A percentile compares a stretch with the other conserved stretches of the same genome.
Conservation (phyloP, 2,888 invertebrate species). For the Ectemnius lituratus region DNA sequence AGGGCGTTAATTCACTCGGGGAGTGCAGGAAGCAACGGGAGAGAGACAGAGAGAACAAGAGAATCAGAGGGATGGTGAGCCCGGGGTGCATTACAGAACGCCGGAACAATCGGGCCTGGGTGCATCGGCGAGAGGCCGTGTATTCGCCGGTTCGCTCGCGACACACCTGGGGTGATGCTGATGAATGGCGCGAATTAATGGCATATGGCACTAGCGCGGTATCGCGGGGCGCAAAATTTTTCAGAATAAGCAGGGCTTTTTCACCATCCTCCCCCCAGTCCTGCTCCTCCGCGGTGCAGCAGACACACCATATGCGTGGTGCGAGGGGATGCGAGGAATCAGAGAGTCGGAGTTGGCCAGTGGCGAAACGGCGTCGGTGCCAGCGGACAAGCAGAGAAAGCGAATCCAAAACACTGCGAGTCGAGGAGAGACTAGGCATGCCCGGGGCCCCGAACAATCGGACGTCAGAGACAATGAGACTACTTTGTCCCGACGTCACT, state of each 20-base stretch:
- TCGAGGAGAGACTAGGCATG: constrained; percentile 15
- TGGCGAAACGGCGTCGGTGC: background rate
- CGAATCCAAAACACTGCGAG: background rate
- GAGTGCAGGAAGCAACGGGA: background rate
- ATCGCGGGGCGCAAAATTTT: constrained; percentile 47
- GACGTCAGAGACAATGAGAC: constrained; percentile 65
- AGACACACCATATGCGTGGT: constrained; percentile 52
- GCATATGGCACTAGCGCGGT: constrained; percentile 64
- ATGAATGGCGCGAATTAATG: constrained; percentile 68
- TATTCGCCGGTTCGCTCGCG: background rate
- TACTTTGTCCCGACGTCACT: constrained; percentile 58
- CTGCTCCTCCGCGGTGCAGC: constrained; percentile 17
- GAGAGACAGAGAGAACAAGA: background rate
- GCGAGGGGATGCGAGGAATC: constrained; percentile 12
- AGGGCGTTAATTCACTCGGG: constrained; percentile 11
- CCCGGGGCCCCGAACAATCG: constrained; percentile 60
- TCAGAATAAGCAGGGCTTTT: constrained; percentile 19
- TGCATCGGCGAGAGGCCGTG: constrained; percentile 32
- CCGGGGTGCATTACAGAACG: constrained; percentile 11
- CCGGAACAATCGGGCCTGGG: constrained; percentile 31
- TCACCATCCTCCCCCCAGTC: constrained; percentile 19
- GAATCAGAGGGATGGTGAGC: background rate
- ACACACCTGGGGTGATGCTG: constrained; percentile 66
- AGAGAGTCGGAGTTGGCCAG: background rate
- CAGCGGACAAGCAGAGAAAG: constrained; percentile 7